These are phyloP conservation scores for Chondrosia reniformis DNA, from an alignment of 37 sponge, comb jelly and placozoan species.

Conservation along the genomic window DNA sequence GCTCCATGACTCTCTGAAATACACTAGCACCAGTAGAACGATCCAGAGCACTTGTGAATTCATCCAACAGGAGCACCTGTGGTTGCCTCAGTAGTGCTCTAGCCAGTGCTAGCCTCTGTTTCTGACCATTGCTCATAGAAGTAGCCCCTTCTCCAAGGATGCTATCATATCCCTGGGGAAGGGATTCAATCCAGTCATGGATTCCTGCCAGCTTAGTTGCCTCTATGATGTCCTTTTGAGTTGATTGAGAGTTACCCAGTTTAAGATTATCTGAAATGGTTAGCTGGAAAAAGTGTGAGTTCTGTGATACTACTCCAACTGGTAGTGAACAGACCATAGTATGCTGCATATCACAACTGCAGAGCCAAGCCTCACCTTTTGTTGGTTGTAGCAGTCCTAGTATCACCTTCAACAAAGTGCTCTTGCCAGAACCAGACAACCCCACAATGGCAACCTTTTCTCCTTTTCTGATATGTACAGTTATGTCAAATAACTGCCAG, in stretches of 20 bases:
- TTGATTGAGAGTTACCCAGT: constrained; percentile 31
- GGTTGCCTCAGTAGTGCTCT: constrained; percentile 43
- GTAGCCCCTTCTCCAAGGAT: constrained; percentile 22
- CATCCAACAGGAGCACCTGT: constrained; percentile 46
- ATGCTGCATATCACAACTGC: not conserved
- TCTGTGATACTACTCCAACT: constrained; percentile 30
- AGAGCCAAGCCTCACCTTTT: constrained; percentile 31
- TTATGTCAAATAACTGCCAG: constrained; percentile 61
- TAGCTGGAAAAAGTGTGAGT: constrained; percentile 49
- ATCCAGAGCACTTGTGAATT: constrained; percentile 57
- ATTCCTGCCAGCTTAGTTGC: constrained; percentile 32
- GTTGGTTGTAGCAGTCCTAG: constrained; percentile 44
- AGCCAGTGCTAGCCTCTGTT: constrained; percentile 53
- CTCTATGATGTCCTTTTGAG: constrained; percentile 33
- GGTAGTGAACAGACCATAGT: not conserved
- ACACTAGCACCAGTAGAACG: constrained; percentile 30
- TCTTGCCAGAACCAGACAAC: constrained; percentile 63
- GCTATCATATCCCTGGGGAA: constrained; percentile 55
- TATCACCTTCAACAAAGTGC: constrained; percentile 52
- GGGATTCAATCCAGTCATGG: constrained; percentile 41
- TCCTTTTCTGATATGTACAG: constrained; percentile 27
- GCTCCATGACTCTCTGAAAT: constrained; percentile 42
- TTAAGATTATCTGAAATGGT: constrained; percentile 49
- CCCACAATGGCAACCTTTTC: constrained; percentile 60
- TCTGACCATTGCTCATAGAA: constrained; percentile 51